Percentiles rank a stretch among this genome's conserved stretches.
phyloP scores from a whole-genome alignment of 2,797 vertebrate species.

The Morus bassanus region DNA sequence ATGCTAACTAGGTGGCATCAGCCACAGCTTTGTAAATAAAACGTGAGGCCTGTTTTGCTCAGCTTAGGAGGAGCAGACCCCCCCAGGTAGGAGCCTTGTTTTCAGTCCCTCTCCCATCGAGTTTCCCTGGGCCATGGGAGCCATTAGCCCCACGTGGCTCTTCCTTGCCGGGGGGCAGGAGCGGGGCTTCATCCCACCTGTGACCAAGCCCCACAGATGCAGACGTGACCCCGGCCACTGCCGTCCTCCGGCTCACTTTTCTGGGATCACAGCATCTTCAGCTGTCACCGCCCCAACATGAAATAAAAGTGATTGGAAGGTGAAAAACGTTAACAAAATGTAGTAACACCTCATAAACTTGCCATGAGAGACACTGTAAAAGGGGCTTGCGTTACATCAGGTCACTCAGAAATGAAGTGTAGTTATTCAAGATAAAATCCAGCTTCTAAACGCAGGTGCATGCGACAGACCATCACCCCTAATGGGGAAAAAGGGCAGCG shows the following conservation, averaged over 20 bases:
- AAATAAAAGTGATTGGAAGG: background rate
- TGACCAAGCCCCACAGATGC: background rate
- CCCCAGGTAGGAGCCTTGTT: background rate
- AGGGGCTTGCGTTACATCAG: background rate
- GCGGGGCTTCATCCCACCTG: background rate
- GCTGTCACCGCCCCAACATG: background rate
- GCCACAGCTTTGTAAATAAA: background rate
- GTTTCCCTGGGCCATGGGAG: background rate
- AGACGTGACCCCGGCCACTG: fast-evolving
- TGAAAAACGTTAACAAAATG: background rate
- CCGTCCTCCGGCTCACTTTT: background rate
- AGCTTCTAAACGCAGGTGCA: background rate
- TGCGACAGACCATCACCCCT: background rate
- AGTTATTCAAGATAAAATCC: background rate
- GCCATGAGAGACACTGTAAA: background rate
- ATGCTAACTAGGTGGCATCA: conserved; percentile 33
- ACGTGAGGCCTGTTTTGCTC: background rate
- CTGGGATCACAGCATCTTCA: background rate
- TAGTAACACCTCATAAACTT: background rate
- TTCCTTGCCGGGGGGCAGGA: background rate
- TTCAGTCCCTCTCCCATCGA: background rate
- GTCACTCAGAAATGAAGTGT: background rate
- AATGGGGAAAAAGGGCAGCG: background rate
- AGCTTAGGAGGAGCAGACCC: background rate
- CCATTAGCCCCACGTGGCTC: fast-evolving